phyloP scores from a whole-genome alignment of 2,888 invertebrate species.

The Stomorhina lunata region DNA sequence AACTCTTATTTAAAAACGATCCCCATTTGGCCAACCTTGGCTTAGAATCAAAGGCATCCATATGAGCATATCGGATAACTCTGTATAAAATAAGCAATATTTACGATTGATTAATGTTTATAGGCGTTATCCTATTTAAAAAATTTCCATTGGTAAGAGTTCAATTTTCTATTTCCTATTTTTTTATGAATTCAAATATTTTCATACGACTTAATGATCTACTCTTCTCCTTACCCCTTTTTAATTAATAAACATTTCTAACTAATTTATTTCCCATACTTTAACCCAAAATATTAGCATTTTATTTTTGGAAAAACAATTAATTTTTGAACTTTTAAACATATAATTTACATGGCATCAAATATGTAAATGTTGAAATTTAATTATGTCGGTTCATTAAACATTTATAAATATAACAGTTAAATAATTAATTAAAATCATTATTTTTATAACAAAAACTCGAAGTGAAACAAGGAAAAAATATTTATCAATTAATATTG shows the following conservation, averaged over 20 bases:
- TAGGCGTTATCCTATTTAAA: too few relatives aligned
- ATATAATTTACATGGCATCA: not conserved
- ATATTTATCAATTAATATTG: slow-evolving; percentile 13
- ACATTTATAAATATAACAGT: slow-evolving; percentile 24
- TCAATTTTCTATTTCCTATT: too few relatives aligned
- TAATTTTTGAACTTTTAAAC: slow-evolving; percentile 28
- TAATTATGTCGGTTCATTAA: slow-evolving; percentile 47
- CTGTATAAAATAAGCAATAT: too few relatives aligned
- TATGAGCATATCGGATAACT: too few relatives aligned
- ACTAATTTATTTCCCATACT: not conserved
- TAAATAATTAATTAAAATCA: slow-evolving; percentile 46
- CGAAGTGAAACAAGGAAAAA: not conserved
- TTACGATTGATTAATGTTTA: too few relatives aligned
- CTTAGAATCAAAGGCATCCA: too few relatives aligned
- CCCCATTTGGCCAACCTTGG: too few relatives aligned
- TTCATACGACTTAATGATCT: too few relatives aligned
- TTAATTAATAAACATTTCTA: not conserved
- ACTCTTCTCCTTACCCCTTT: too few relatives aligned
- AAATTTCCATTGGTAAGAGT: too few relatives aligned
- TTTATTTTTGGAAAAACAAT: slow-evolving; percentile 12
- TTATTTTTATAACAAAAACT: not conserved
- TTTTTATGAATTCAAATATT: too few relatives aligned
- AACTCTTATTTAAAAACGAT: too few relatives aligned
- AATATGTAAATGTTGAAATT: slow-evolving; percentile 25
- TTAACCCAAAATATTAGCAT: not conserved